Evolutionary conservation across 2,113 vertebrate genomes (phyloP).

Genomic region (Camelus bactrianus): DNA sequence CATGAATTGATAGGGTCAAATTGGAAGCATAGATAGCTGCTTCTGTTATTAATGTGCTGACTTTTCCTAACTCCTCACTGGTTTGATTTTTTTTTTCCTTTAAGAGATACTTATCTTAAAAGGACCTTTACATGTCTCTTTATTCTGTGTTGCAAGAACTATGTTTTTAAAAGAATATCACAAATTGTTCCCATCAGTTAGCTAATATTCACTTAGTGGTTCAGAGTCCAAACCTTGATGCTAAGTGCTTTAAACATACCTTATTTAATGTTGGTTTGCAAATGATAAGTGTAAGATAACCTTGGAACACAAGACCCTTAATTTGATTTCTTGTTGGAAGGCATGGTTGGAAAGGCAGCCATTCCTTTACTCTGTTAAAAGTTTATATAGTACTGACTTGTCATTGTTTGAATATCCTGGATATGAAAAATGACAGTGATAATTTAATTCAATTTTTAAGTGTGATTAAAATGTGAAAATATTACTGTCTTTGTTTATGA

Average conservation of each 20-base stretch:
- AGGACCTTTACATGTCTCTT: neutral
- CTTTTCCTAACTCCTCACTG: constrained; percentile 18
- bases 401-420: constrained; percentile 56
- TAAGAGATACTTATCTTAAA: constrained; percentile 41
- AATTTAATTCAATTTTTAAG: constrained; percentile 77
- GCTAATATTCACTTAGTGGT: neutral
- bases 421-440: constrained; percentile 75
- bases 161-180: constrained; percentile 42
- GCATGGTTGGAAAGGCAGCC: constrained; percentile 65
- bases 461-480: constrained; percentile 83
- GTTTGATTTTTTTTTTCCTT: neutral
- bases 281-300: constrained; percentile 33
- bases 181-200: constrained; percentile 21
- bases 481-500: constrained; percentile 87
- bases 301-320: neutral
- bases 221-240: neutral
- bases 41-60: constrained; percentile 11
- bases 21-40: neutral
- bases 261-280: constrained; percentile 55
- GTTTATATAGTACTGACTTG: constrained; percentile 68
- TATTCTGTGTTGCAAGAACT: constrained; percentile 34
- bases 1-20: neutral
- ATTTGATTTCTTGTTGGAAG: constrained; percentile 63
- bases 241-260: neutral
- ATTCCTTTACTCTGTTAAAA: constrained; percentile 61